Conservation (phyloP, 2,797 vertebrate species). For the Siniperca scherzeri region DNA sequence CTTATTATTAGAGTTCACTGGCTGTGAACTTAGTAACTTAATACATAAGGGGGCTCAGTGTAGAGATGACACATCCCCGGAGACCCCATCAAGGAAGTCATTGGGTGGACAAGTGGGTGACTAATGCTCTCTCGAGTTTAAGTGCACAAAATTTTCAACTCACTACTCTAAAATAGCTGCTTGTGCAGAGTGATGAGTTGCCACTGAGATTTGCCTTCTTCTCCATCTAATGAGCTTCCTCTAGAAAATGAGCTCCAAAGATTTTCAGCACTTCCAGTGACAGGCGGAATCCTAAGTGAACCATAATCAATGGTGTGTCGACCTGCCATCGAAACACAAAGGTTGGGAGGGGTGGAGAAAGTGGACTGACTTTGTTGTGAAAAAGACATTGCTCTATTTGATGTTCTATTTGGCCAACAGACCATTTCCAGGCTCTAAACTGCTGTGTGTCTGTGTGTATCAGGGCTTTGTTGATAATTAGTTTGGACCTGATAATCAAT, state of each 20-base stretch:
- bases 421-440: conserved; percentile 36
- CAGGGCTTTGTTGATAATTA: conserved; percentile 64
- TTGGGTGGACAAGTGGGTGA: conserved; percentile 36
- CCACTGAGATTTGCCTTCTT: conserved; percentile 37
- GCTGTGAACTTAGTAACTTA: neutral
- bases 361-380: conserved; percentile 16
- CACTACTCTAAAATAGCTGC: conserved; percentile 29
- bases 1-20: neutral
- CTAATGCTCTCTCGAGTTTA: conserved; percentile 40
- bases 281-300: conserved; percentile 42
- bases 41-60: conserved; percentile 13
- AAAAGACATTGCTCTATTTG: conserved; percentile 34
- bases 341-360: conserved; percentile 4
- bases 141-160: conserved; percentile 34
- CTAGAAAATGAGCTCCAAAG: conserved; percentile 38
- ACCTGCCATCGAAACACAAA: conserved; percentile 21
- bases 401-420: conserved; percentile 43
- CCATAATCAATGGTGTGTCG: conserved; percentile 59
- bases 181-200: conserved; percentile 36
- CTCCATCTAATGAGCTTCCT: conserved; percentile 34
- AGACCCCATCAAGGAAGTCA: conserved; percentile 25
- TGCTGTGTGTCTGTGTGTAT: conserved; percentile 23
- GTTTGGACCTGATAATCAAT: conserved; percentile 58
- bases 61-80: conserved; percentile 24
- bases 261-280: conserved; percentile 44